phyloP scores from a whole-genome alignment of 2,888 invertebrate species.

The Trachelus tabidus region DNA sequence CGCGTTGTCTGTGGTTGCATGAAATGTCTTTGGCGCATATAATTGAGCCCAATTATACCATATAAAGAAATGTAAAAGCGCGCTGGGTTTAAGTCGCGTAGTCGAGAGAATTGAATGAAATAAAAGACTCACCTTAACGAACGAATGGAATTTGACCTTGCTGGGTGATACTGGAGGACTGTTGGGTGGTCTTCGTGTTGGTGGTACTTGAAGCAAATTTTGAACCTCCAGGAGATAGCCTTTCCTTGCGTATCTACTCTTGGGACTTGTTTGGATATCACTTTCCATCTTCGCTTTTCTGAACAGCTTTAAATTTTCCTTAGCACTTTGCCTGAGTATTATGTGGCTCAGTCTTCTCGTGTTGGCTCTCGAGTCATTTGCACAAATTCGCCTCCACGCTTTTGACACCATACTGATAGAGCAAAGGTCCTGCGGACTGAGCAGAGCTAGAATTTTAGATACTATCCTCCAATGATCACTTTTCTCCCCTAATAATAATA shows the following conservation, averaged over 20 bases:
- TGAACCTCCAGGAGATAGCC: constrained; percentile 56
- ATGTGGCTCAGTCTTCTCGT: constrained; percentile 50
- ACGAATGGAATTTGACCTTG: constrained; percentile 64
- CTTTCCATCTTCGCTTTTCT: constrained; percentile 49
- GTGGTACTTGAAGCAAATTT: constrained; percentile 48
- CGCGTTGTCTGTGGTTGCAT: neutral
- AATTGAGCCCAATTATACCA: neutral
- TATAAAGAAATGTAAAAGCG: neutral
- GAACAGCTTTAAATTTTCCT: constrained; percentile 56
- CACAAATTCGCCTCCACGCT: constrained; percentile 59
- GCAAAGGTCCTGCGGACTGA: constrained; percentile 60
- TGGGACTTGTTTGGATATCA: constrained; percentile 47
- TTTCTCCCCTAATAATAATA: constrained; percentile 59
- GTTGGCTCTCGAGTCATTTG: constrained; percentile 51
- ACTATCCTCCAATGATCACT: constrained; percentile 57
- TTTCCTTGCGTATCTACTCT: constrained; percentile 49
- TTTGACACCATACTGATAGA: constrained; percentile 62
- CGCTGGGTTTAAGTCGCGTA: neutral
- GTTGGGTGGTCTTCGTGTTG: constrained; percentile 41
- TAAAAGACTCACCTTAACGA: constrained; percentile 59
- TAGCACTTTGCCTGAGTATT: constrained; percentile 51
- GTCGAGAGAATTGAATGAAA: neutral
- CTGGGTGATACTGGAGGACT: constrained; percentile 66
- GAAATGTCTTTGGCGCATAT: neutral
- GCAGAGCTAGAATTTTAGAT: constrained; percentile 56